phyloP scores from a whole-genome alignment of 2,888 invertebrate species.

The Hypselothyrea guttata region DNA sequence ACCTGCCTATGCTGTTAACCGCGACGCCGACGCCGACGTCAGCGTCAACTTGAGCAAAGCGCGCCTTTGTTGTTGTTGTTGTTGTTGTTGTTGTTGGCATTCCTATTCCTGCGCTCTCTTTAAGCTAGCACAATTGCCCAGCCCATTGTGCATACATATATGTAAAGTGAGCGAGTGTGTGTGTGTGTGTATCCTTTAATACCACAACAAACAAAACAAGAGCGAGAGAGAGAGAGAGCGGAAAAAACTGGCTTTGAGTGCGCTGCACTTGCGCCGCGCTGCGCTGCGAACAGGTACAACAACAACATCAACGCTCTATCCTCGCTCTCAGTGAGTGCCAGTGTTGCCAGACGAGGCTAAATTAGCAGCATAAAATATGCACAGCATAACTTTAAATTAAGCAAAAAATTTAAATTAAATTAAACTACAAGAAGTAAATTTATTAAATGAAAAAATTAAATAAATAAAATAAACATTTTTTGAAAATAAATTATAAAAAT shows the following conservation, averaged over 20 bases:
- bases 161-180: constrained; percentile 4
- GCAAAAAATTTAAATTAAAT: no score
- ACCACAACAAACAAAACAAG: constrained; percentile 10
- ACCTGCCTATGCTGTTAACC: constrained; percentile 42
- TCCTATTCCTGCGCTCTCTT: constrained; percentile 57
- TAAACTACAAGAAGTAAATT: no score
- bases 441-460: no score
- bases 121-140: constrained; percentile 54
- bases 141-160: constrained; percentile 35
- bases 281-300: constrained; percentile 62
- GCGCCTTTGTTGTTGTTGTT: constrained; percentile 9
- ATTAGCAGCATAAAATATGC: no score
- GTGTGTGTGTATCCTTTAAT: constrained; percentile 48
- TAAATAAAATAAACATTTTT: no score
- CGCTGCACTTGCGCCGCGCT: constrained; percentile 66
- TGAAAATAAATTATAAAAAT: no score
- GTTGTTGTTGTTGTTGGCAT: constrained; percentile 44
- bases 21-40: constrained; percentile 6
- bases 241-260: constrained; percentile 46
- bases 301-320: constrained; percentile 8
- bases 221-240: not conserved
- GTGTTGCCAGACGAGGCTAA: no score
- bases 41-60: constrained; percentile 29
- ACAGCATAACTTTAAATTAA: no score
- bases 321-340: constrained; percentile 12